A percentile compares a stretch with the other conserved stretches of the same genome.
Conservation (phyloP, 2,797 vertebrate genomes). For the Todus mexicanus region DNA sequence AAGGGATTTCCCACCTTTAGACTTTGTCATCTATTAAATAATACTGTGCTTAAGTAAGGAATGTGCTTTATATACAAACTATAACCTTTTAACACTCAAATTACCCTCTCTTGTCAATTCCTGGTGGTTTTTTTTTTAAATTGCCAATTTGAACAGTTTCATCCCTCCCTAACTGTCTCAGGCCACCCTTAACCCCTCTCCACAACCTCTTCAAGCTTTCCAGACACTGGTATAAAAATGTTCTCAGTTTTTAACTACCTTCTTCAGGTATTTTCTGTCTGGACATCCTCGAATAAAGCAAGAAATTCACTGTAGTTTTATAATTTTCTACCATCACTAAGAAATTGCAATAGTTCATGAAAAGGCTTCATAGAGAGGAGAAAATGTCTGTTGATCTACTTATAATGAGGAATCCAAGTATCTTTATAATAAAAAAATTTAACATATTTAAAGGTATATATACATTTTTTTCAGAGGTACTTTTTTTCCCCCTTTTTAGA, state of each 20-base stretch:
- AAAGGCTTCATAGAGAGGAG: neutral
- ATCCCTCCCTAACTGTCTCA: neutral
- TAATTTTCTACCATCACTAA: neutral
- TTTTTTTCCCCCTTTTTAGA: neutral
- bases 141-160: neutral
- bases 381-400: neutral
- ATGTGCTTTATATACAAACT: neutral
- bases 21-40: neutral
- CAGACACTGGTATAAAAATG: neutral
- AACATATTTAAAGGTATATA: neutral
- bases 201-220: neutral
- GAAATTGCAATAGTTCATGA: neutral
- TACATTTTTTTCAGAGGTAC: neutral
- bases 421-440: neutral
- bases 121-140: neutral
- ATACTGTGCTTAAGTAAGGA: neutral
- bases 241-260: neutral
- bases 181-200: neutral
- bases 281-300: neutral
- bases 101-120: neutral
- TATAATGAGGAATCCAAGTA: neutral
- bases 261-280: neutral
- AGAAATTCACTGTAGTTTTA: neutral
- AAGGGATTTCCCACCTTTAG: neutral
- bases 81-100: neutral